phyloP scores from a whole-genome alignment of 2,888 invertebrate genomes.

The Mesorhabditis spiculigera region DNA sequence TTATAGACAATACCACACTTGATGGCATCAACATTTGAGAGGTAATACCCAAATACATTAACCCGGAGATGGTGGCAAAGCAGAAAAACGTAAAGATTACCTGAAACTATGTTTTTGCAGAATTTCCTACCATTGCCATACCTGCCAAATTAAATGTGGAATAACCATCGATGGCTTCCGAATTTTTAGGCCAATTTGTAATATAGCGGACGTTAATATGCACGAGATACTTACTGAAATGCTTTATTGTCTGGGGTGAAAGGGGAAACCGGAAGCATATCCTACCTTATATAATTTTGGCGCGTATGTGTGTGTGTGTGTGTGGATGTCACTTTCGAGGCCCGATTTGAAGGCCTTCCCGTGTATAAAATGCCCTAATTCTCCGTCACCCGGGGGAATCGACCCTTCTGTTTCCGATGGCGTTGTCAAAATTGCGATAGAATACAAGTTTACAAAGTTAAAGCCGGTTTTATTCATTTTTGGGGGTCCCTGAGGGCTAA shows the following conservation, averaged over 20 bases:
- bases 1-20: conserved; percentile 29
- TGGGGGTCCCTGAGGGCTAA: too few relatives aligned
- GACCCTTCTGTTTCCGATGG: too few relatives aligned
- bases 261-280: background rate
- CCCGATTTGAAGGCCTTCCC: too few relatives aligned
- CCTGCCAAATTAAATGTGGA: conserved; percentile 35
- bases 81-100: conserved; percentile 10
- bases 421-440: too few relatives aligned
- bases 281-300: too few relatives aligned
- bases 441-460: too few relatives aligned
- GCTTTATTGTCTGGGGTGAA: background rate
- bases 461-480: too few relatives aligned
- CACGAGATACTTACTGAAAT: conserved; percentile 30
- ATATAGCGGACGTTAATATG: conserved; percentile 22
- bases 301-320: too few relatives aligned
- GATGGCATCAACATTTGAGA: conserved; percentile 33
- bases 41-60: conserved; percentile 25
- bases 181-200: conserved; percentile 26
- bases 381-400: too few relatives aligned
- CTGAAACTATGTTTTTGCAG: background rate
- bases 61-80: conserved; percentile 13
- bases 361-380: too few relatives aligned
- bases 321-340: too few relatives aligned
- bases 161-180: conserved; percentile 20
- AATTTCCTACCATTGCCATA: too few relatives aligned